phyloP scores from a whole-genome alignment of 2,888 invertebrate genomes.

The Neuroscelio doddi region DNA sequence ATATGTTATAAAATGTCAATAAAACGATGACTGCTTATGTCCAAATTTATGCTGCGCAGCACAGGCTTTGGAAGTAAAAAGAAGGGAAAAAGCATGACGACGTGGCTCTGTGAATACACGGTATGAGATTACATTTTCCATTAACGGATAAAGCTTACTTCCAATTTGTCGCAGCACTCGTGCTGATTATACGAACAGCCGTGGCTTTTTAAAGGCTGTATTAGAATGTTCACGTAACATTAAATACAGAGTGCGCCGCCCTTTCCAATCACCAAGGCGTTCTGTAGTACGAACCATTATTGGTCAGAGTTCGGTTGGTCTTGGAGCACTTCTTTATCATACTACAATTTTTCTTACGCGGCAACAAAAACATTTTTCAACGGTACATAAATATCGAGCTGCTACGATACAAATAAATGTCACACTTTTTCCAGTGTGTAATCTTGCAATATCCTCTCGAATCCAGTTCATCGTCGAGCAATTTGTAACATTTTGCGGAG shows the following conservation, averaged over 20 bases:
- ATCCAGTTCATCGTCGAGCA: slow-evolving; percentile 4
- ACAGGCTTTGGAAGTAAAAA: background rate
- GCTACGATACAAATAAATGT: too few relatives aligned
- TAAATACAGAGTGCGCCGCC: too few relatives aligned
- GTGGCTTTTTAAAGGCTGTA: slow-evolving; percentile 23
- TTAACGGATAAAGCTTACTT: slow-evolving; percentile 47
- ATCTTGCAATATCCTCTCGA: too few relatives aligned
- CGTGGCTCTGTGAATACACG: slow-evolving; percentile 9
- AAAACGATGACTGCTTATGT: background rate
- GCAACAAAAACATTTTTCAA: too few relatives aligned
- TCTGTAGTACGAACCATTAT: too few relatives aligned
- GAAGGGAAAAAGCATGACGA: background rate
- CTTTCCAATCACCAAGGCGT: too few relatives aligned
- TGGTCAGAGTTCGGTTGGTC: too few relatives aligned
- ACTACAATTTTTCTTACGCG: too few relatives aligned
- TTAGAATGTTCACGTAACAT: slow-evolving; percentile 23
- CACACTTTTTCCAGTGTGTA: too few relatives aligned
- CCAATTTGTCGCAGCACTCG: slow-evolving; percentile 10
- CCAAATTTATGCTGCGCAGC: background rate
- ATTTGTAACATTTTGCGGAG: background rate
- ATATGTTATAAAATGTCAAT: too few relatives aligned
- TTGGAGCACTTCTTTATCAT: too few relatives aligned
- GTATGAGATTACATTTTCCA: slow-evolving; percentile 38
- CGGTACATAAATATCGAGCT: too few relatives aligned
- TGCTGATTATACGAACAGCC: slow-evolving; percentile 40